Evolutionary conservation across 2,113 vertebrate species (phyloP).

Genomic region (Pica pica): DNA sequence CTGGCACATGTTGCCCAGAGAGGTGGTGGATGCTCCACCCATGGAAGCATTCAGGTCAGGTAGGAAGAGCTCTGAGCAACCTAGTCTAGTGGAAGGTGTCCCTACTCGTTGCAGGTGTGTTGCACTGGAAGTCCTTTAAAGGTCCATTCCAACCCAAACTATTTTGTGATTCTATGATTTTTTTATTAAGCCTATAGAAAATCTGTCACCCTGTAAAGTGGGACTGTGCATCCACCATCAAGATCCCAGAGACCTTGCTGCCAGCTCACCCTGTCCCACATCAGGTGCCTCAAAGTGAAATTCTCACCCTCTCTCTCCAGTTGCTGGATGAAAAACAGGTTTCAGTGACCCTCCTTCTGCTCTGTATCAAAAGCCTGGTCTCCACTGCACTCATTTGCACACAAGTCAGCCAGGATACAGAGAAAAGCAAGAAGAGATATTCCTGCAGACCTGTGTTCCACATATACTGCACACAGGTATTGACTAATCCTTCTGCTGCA

Average conservation of each 20-base stretch:
- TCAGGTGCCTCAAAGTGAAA: background rate
- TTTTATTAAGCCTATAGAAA: background rate
- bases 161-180: background rate
- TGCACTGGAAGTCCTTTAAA: background rate
- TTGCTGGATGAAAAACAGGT: background rate
- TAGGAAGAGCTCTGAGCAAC: background rate
- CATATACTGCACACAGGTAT: background rate
- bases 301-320: fast-evolving
- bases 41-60: background rate
- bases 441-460: background rate
- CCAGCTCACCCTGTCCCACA: fast-evolving
- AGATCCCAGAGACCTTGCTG: background rate
- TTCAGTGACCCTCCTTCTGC: background rate
- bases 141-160: background rate
- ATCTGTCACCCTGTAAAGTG: background rate
- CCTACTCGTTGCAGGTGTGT: background rate
- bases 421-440: background rate
- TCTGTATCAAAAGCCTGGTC: background rate
- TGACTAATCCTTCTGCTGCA: background rate
- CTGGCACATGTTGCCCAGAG: background rate
- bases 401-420: background rate
- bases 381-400: background rate
- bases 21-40: background rate
- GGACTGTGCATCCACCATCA: background rate
- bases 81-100: background rate